These are phyloP conservation scores for Enteromius treurensis DNA, from an alignment of 2,797 vertebrate species.

Conservation along the genomic window DNA sequence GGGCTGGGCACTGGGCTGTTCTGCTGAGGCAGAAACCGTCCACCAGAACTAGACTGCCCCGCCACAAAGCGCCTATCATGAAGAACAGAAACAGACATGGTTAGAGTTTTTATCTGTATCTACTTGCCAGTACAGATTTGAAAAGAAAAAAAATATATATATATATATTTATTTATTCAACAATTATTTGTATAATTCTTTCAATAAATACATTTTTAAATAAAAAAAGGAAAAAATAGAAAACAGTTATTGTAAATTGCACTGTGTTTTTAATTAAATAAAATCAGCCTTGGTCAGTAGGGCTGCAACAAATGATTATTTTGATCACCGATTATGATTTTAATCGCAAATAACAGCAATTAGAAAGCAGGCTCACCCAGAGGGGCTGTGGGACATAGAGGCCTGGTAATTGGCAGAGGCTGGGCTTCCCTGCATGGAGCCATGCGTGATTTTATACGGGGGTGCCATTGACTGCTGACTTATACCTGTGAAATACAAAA, in stretches of 20 bases:
- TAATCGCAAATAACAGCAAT: constrained; percentile 3
- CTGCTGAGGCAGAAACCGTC: constrained; percentile 93
- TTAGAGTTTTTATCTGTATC: background rate
- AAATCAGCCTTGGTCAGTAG: background rate
- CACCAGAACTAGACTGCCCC: constrained; percentile 89
- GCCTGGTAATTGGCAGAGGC: constrained; percentile 94
- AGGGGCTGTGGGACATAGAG: constrained; percentile 96
- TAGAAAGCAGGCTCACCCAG: constrained; percentile 79
- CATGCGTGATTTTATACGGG: constrained; percentile 93
- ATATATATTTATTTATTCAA: background rate
- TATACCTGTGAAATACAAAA: constrained; percentile 79
- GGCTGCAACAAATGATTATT: background rate
- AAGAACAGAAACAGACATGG: background rate
- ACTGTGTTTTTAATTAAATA: background rate
- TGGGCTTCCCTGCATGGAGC: constrained; percentile 97
- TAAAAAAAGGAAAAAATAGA: background rate
- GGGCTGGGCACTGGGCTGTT: constrained; percentile 97
- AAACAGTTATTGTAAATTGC: background rate
- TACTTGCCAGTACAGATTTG: background rate
- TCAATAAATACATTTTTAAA: background rate
- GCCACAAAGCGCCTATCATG: constrained; percentile 87
- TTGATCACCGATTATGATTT: background rate
- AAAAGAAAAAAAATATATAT: background rate
- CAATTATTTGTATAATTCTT: background rate
- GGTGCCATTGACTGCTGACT: constrained; percentile 89